Evolutionary conservation across 2,113 vertebrate genomes (phyloP), one percentile per base, ranked within the genome.

Genomic region (Excalfactoria chinensis): DNA sequence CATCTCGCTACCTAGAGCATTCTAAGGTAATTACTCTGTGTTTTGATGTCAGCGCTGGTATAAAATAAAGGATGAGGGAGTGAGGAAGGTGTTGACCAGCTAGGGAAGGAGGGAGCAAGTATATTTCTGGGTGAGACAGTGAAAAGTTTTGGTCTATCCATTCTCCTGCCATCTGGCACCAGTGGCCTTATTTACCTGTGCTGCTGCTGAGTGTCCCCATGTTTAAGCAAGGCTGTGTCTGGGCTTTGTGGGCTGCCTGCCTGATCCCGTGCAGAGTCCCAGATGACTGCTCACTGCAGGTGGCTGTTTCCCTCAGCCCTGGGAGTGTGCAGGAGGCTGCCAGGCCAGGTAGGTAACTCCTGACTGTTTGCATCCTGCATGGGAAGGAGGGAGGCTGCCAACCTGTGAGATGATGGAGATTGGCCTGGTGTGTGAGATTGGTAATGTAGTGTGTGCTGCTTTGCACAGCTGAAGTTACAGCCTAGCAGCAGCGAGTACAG

Each of bases 161-260:
- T 32, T 34, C 44, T 70, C 32, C 44, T 60, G 67, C 49, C 77
- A 2, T 35, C n/a, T n/a, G 60, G 46, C 49, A 18, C 15, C 8
- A 4, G 0, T 41, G 28, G 37, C 59, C 28, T 66, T 32, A 2
- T 53, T 53, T 53, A n/a, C 40, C 26, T 22, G 30, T 6, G n/a
- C 9, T 70, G 28, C 6, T 43, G 64, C 30, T 68, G 12, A 1
- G 63, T 26, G 35, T 32, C 70, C 64, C 51, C 19, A 6, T 5
- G 0, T 0, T 11, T 14, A 16, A 43, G 26, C 17, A 46, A 6
- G 16, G 11, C 67, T 32, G 21, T 2, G 53, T 20, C 32, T 53
- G 63, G n/a, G 51, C 67, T 70, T 23, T 71, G 70, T 2, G 3
- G n/a, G 30, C 63, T 49, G 56, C 85, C 62, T 58, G 26, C 75